A percentile compares a stretch with the other conserved stretches of the same genome.
Conservation (phyloP, 2,113 vertebrate genomes). For the Mormoops blainvillei region DNA sequence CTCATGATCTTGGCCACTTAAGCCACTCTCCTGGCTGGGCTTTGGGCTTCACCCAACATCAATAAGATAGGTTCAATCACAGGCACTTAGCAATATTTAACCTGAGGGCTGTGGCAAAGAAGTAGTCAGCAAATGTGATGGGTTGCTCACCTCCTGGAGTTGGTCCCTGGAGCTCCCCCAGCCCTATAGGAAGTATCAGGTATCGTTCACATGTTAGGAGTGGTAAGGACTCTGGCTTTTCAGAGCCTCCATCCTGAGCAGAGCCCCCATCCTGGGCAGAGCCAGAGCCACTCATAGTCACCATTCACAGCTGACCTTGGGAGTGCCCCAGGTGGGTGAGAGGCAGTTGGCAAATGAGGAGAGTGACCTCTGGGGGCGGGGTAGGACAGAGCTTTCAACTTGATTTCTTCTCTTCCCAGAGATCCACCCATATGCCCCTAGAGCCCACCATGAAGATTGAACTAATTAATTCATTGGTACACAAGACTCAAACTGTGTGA, state of each 20-base stretch:
- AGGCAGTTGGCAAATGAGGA: neutral
- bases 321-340: neutral
- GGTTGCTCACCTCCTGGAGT: neutral
- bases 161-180: neutral
- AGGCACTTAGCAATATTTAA: constrained; percentile 77
- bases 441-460: neutral
- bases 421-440: neutral
- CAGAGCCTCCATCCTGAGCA: too few relatives aligned
- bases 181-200: neutral
- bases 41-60: constrained; percentile 74
- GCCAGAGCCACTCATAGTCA: neutral
- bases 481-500: neutral
- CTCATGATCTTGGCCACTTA: constrained; percentile 68
- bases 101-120: constrained; percentile 42
- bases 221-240: neutral
- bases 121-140: neutral
- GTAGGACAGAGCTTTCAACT: neutral
- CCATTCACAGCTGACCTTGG: neutral
- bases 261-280: neutral
- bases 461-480: neutral
- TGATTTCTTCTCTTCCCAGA: neutral
- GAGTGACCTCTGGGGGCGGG: neutral
- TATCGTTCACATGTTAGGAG: neutral
- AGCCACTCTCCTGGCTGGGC: constrained; percentile 69
- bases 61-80: constrained; percentile 75